Conservation (phyloP, 2,113 vertebrate species). For the Ascaphus truei region DNA sequence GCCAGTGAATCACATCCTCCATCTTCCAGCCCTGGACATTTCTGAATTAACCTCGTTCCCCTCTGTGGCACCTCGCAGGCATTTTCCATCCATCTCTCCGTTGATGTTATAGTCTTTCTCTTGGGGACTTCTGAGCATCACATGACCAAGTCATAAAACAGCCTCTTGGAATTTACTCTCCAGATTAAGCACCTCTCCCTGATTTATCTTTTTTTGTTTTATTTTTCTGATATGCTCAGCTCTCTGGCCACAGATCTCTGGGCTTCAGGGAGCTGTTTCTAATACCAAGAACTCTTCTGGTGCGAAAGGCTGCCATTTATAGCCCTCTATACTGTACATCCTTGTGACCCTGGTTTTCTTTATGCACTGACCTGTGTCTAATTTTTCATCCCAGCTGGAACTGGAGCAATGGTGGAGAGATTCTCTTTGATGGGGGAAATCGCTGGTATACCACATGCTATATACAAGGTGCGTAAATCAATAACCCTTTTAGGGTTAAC, state of each 20-base stretch:
- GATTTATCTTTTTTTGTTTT: constrained; percentile 6
- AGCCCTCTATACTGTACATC: too few relatives aligned
- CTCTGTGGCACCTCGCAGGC: not conserved
- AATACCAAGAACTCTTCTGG: constrained; percentile 10
- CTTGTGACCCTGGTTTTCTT: not conserved
- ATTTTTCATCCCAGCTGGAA: not conserved
- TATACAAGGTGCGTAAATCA: too few relatives aligned
- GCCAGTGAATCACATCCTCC: not conserved
- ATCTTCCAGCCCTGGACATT: not conserved
- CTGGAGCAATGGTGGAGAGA: not conserved
- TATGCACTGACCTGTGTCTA: not conserved
- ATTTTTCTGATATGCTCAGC: not conserved
- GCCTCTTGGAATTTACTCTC: not conserved
- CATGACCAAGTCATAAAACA: not conserved
- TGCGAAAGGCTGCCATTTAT: not conserved
- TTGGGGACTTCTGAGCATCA: not conserved
- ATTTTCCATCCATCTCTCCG: constrained; percentile 11
- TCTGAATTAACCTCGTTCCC: constrained; percentile 4
- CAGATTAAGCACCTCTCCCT: not conserved
- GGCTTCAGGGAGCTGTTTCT: constrained; percentile 16
- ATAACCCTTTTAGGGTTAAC: too few relatives aligned
- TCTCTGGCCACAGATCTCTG: not conserved
- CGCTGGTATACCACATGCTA: too few relatives aligned
- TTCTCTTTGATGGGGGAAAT: not conserved
- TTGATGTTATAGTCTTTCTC: not conserved